Conservation (phyloP, 2,888 invertebrate genomes). For the Acrobasis suavella region DNA sequence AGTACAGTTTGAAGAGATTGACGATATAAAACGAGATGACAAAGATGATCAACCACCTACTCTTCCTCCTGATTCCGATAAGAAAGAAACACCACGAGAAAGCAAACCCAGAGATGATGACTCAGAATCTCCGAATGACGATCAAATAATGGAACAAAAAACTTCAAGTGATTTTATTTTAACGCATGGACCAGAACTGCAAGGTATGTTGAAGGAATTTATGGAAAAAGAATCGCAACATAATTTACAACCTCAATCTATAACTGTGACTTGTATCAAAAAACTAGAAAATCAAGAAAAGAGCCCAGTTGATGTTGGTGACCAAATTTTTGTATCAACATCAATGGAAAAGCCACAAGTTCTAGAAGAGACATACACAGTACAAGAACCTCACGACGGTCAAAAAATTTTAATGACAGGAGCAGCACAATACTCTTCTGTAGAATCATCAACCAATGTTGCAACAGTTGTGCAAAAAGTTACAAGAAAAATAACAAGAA, state of each 20-base stretch:
- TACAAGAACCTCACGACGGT: slow-evolving; percentile 21
- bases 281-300: slow-evolving; percentile 41
- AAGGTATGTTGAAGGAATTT: slow-evolving; percentile 51
- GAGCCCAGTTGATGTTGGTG: slow-evolving; percentile 41
- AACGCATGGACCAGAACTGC: slow-evolving; percentile 41
- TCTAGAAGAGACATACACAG: slow-evolving; percentile 8
- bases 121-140: background rate
- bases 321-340: slow-evolving; percentile 47
- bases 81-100: slow-evolving; percentile 29
- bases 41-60: slow-evolving; percentile 44
- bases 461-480: slow-evolving; percentile 90
- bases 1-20: slow-evolving; percentile 61
- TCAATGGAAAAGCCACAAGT: slow-evolving; percentile 31
- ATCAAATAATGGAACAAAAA: slow-evolving; percentile 33
- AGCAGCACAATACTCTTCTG: slow-evolving; percentile 27
- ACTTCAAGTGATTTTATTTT: slow-evolving; percentile 29
- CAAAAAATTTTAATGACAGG: slow-evolving; percentile 26
- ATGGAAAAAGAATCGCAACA: slow-evolving; percentile 52
- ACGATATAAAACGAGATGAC: slow-evolving; percentile 44
- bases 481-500: slow-evolving; percentile 87
- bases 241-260: slow-evolving; percentile 31
- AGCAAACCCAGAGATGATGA: slow-evolving; percentile 31
- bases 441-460: slow-evolving; percentile 49
- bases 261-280: slow-evolving; percentile 26
- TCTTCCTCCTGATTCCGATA: slow-evolving; percentile 39